Base-by-base conservation (phyloP, 2,888 invertebrate genomes). In the Heliconius charithonia region DNA sequence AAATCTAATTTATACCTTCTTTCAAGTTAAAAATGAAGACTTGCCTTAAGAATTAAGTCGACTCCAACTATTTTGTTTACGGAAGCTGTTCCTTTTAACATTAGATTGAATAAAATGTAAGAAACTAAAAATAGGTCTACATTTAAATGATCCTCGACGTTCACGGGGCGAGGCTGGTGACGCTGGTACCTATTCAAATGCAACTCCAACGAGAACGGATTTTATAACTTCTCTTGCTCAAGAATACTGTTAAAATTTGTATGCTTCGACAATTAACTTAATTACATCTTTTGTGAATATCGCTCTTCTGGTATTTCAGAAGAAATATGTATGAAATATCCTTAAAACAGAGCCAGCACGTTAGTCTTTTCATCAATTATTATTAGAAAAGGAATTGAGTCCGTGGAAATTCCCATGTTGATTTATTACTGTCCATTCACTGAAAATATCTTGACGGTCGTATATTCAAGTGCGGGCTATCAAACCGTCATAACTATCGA, bases 101-200 rank as follows among this genome's bases (percentile, higher is more conserved):
- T 80, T 79, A 79, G 77, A 80, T 72, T 66, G 76, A 73, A 75
- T 81, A 80, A 82, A 87, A 88, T 85, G 84, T 87, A 84, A 87
- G 85, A 81, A 83, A 76, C 85, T 89, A 87, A 90, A 91, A 90
- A 89, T 90, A 89, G 88, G 86, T 83, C 85, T 84, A 85, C 87
- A 86, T 90, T 89, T 87, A 87, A 84, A 84, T 82, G 83, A 87
- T 86, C 84, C 83, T 79, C 59, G n/a, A 59, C 81, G 78, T 80
- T 78, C 73, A 71, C 29, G 37, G 72, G 75, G 76, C 79, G 79
- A 85, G 83, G 86, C 86, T 87, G 78, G 71, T 82, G 85, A 82
- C 82, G 81, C 83, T 84, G 83, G 83, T 82, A 84, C 81, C 83
- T 85, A 87, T 87, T 87, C 80, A 81, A 79, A 75, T 80, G 72